These are phyloP conservation scores for Clarias platycephalus DNA, from an alignment of 2,797 vertebrate genomes.

Conservation along the genomic window DNA sequence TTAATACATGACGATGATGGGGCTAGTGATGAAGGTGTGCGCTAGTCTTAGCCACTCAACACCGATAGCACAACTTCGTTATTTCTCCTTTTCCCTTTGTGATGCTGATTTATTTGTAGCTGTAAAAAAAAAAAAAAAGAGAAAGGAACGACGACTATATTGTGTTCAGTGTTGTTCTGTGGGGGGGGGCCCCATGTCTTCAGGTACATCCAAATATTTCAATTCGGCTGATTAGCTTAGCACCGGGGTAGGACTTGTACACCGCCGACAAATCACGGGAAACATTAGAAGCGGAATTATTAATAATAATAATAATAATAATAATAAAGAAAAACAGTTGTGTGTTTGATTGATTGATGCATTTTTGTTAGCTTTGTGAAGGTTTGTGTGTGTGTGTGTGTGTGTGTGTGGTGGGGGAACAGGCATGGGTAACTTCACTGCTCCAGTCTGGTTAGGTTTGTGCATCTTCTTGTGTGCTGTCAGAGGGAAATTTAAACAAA, in stretches of 20 bases:
- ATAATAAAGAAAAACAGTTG: constrained; percentile 57
- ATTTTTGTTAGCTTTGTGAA: constrained; percentile 63
- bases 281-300: constrained; percentile 63
- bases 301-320: constrained; percentile 54
- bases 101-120: constrained; percentile 69
- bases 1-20: background rate
- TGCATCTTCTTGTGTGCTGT: constrained; percentile 61
- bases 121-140: constrained; percentile 57
- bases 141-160: constrained; percentile 56
- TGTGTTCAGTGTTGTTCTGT: constrained; percentile 75
- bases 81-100: constrained; percentile 69
- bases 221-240: constrained; percentile 1
- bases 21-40: constrained; percentile 35
- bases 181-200: constrained; percentile 73
- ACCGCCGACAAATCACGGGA: constrained; percentile 61
- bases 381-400: constrained; percentile 63
- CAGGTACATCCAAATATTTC: constrained; percentile 55
- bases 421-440: constrained; percentile 62
- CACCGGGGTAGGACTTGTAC: constrained; percentile 73
- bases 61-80: constrained; percentile 77
- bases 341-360: constrained; percentile 50
- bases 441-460: constrained; percentile 60
- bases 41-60: constrained; percentile 60
- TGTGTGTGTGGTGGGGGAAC: constrained; percentile 59
- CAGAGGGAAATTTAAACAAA: background rate